phyloP scores from a whole-genome alignment of 2,797 vertebrate genomes.

The Hydrocynus forskahlii region DNA sequence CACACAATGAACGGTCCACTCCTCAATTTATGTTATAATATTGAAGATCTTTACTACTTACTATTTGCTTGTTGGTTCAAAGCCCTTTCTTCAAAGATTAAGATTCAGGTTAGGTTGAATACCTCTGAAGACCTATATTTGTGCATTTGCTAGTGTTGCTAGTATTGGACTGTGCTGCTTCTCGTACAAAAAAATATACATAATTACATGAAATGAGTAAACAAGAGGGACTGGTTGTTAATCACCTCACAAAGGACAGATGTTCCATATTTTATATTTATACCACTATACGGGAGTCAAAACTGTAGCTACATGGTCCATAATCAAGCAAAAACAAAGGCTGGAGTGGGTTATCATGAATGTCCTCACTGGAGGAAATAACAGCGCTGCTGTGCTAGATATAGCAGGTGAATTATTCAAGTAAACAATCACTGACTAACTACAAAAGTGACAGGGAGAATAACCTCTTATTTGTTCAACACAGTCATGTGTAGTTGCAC shows the following conservation, averaged over 20 bases:
- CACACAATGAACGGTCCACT: constrained; percentile 1
- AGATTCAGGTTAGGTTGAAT: not conserved
- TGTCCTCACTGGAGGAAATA: not conserved
- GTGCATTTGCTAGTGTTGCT: not conserved
- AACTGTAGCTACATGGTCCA: not conserved
- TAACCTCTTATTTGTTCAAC: not conserved
- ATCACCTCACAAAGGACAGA: not conserved
- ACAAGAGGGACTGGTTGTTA: not conserved
- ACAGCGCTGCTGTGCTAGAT: not conserved
- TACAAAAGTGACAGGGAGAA: constrained; percentile 1
- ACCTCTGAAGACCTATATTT: not conserved
- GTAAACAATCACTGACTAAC: constrained; percentile 19
- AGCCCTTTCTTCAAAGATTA: not conserved
- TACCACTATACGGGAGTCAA: not conserved
- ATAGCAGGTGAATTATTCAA: not conserved
- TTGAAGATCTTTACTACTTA: not conserved
- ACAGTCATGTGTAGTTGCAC: not conserved
- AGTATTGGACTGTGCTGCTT: not conserved
- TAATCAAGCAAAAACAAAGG: not conserved
- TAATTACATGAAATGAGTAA: not conserved
- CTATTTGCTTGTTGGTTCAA: not conserved
- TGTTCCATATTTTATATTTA: not conserved
- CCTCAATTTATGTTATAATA: constrained; percentile 11
- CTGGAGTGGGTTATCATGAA: not conserved
- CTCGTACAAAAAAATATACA: not conserved